Percentiles rank a stretch among this genome's conserved stretches.
Evolutionary conservation across 2,113 vertebrate genomes (phyloP).

Genomic region (Cephalopholis sonnerati): DNA sequence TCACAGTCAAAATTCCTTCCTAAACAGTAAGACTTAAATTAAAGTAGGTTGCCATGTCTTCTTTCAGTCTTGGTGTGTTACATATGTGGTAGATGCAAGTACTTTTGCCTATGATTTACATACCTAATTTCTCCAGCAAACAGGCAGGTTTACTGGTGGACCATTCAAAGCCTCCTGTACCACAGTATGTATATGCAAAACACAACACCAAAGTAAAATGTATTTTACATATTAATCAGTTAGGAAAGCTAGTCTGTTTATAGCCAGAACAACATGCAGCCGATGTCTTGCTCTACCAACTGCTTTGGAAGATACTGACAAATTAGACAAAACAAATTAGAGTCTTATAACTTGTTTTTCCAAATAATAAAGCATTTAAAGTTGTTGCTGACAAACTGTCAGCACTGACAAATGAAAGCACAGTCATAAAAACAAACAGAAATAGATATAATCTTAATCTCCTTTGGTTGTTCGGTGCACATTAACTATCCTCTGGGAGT

Average conservation of each 20-base stretch:
- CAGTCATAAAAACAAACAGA: conserved; percentile 33
- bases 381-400: conserved; percentile 11
- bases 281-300: background rate
- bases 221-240: conserved; percentile 31
- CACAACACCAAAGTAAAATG: background rate
- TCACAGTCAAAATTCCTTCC: background rate
- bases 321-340: conserved; percentile 13
- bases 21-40: background rate
- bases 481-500: conserved; percentile 30
- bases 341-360: conserved; percentile 7
- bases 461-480: conserved; percentile 15
- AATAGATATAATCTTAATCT: conserved; percentile 37
- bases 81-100: background rate
- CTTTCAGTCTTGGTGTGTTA: background rate
- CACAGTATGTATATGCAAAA: background rate
- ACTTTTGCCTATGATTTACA: background rate
- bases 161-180: background rate
- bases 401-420: conserved; percentile 21
- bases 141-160: background rate
- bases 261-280: background rate
- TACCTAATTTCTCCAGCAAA: background rate
- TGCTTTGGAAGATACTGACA: conserved; percentile 13
- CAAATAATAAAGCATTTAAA: background rate
- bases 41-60: background rate
- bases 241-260: conserved; percentile 3